Evolutionary conservation across 1,140 invertebrate species (phyloP).

Genomic region (Campodea augens): DNA sequence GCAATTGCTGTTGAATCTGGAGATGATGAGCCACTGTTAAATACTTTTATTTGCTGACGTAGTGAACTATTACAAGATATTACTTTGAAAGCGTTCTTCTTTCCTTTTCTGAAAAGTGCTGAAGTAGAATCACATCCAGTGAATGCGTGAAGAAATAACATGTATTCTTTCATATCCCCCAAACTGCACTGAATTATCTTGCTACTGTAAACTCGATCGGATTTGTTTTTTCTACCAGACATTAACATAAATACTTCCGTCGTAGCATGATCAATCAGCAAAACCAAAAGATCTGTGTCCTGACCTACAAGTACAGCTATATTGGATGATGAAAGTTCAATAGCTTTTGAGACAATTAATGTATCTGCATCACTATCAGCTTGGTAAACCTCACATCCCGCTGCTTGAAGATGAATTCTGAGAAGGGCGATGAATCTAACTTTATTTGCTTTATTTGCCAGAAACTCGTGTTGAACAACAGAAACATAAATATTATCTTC

Average conservation of each 20-base stretch:
- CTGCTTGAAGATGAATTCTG: conserved; percentile 5
- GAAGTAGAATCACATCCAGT: conserved; percentile 8
- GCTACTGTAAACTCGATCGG: conserved; percentile 6
- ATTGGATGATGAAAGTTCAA: conserved; percentile 6
- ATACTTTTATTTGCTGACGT: background rate
- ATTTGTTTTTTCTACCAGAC: conserved; percentile 3
- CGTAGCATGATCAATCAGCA: conserved; percentile 8
- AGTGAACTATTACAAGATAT: conserved; percentile 3
- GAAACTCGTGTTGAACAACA: conserved; percentile 7
- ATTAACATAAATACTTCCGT: conserved; percentile 7
- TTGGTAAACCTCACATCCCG: conserved; percentile 8
- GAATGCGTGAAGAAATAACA: conserved; percentile 8
- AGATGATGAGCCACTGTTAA: background rate
- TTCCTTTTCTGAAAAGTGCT: conserved; percentile 7
- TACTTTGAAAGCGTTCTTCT: conserved; percentile 7
- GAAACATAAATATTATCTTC: background rate
- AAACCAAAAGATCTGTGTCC: conserved; percentile 9
- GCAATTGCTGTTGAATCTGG: background rate
- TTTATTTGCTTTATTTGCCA: conserved; percentile 2
- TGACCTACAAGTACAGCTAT: conserved; percentile 9
- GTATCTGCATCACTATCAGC: conserved; percentile 8
- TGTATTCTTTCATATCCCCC: conserved; percentile 1
- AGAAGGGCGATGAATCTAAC: conserved; percentile 6
- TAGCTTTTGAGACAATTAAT: conserved; percentile 6
- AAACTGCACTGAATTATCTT: conserved; percentile 2